phyloP scores from a whole-genome alignment of 2,113 vertebrate species.

The Tragelaphus strepsiceros region DNA sequence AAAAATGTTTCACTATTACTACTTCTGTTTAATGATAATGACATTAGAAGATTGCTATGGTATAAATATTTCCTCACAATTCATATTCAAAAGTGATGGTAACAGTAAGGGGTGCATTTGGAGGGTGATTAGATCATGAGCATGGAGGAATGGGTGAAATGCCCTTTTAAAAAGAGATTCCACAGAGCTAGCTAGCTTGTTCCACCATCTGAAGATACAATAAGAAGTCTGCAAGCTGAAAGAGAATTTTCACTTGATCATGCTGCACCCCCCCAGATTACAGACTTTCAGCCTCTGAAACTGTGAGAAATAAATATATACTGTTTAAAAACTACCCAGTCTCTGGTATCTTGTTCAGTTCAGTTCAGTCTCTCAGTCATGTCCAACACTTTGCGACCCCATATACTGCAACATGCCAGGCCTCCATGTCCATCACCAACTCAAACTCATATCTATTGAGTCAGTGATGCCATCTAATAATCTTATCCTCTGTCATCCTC shows the following conservation, averaged over 20 bases:
- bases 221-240: not conserved
- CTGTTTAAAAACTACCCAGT: not conserved
- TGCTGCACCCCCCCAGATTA: not conserved
- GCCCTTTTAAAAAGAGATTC: not conserved
- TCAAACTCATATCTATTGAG: not conserved
- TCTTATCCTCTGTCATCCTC: not conserved
- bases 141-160: not conserved
- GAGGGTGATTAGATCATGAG: not conserved
- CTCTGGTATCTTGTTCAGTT: not conserved
- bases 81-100: not conserved
- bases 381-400: fast-evolving
- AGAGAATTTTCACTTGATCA: not conserved
- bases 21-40: not conserved
- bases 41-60: not conserved
- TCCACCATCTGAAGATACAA: not conserved
- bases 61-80: not conserved
- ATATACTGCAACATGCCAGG: not conserved
- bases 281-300: not conserved
- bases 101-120: not conserved
- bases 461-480: not conserved
- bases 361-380: not conserved
- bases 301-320: not conserved
- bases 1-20: not conserved
- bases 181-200: not conserved
- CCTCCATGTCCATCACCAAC: not conserved